Evolutionary conservation across 2,797 vertebrate genomes (phyloP), one percentile per base, ranked within the genome.

Genomic region (Chaunax sp.): DNA sequence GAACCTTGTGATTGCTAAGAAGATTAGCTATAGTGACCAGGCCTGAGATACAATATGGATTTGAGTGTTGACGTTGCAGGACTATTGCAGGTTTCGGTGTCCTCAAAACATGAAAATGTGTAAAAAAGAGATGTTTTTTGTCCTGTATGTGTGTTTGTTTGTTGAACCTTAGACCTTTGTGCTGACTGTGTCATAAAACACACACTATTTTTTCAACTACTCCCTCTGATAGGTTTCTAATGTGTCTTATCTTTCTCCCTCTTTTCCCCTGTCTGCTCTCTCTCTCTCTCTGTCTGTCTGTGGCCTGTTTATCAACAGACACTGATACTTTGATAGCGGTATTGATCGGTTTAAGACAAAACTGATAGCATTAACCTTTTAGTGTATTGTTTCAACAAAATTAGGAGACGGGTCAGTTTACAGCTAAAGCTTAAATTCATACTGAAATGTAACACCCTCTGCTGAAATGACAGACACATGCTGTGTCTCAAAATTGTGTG

Each of bases 1-100:
- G 19, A 80, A 85, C 85, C 88, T 81, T 91, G 87, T 90, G 90
- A 91, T 90, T 77, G 64, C 72, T 89, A 87, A 92, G 89, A 84
- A 90, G 91, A 91, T 92, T 89, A 92, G 63, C 64, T 41, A 0
- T n/a, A 41, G 43, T 6, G 14, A 11, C 37, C 46, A 16, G 25
- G 18, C n/a, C 26, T 46, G 62, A 14, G 41, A 47, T 56, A 19
- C 25, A 47, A 6, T 35, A 44, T 43, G 23, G 26, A 16, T 23
- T 37, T 19, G 9, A 3, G 12, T 49, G 25, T 18, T 22, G 22
- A 26, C 10, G 18, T 5, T 5, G 14, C 5, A 6, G 12, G 4
- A 9, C 10, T 5, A 9, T 15, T 45, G 2, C 26, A 33, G 38
- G 25, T 20, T 33, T 55, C 22, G 40, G 15, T 14, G 1, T 49